A percentile compares a stretch with the other conserved stretches of the same genome.
Conservation (phyloP, 1,140 invertebrate genomes). For the Drosophila truncata region DNA sequence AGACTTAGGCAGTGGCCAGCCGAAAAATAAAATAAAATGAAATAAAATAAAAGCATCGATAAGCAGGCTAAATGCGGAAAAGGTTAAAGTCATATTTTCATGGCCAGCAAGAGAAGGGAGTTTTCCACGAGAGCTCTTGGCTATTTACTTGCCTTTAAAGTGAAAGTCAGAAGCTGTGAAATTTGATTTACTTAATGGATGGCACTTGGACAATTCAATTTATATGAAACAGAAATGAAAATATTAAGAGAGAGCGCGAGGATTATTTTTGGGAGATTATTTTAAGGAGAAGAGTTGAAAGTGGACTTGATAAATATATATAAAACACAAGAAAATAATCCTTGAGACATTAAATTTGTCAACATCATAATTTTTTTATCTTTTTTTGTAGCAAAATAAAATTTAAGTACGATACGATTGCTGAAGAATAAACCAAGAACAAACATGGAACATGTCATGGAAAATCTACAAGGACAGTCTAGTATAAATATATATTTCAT, state of each 20-base stretch:
- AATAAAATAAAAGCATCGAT: slow-evolving; percentile 45
- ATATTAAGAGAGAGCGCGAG: background rate
- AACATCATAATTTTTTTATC: no score
- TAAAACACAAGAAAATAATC: no score
- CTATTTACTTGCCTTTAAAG: slow-evolving; percentile 4
- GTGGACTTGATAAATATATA: background rate
- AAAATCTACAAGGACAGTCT: background rate
- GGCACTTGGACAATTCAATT: slow-evolving; percentile 8
- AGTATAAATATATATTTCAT: background rate
- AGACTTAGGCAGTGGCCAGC: slow-evolving; percentile 36
- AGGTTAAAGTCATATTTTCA: slow-evolving; percentile 20
- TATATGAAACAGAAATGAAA: background rate
- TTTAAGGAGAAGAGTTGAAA: background rate
- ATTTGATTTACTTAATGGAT: slow-evolving; percentile 18
- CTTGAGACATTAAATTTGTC: background rate
- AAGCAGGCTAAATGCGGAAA: slow-evolving; percentile 13
- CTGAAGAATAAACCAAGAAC: background rate
- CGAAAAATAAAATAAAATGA: slow-evolving; percentile 22
- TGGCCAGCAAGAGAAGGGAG: background rate
- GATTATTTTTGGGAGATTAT: background rate
- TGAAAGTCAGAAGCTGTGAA: slow-evolving; percentile 12
- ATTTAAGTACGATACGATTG: background rate
- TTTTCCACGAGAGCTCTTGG: background rate
- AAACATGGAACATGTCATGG: background rate
- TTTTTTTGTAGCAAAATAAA: background rate